phyloP scores from a whole-genome alignment of 2,888 invertebrate species.

The Hedya salicella region DNA sequence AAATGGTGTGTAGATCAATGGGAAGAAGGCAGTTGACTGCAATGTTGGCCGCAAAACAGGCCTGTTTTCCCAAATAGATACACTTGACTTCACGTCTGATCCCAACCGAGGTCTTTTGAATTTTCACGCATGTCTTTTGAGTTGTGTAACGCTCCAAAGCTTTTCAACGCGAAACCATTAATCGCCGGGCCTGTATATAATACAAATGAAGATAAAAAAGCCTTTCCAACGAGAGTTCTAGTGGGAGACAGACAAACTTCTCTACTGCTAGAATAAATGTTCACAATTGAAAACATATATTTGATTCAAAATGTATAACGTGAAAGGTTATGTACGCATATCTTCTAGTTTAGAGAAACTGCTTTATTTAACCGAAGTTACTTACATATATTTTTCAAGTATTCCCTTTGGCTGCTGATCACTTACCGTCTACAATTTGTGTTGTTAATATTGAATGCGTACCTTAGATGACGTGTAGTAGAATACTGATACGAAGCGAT shows the following conservation, averaged over 20 bases:
- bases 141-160: neutral
- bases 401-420: neutral
- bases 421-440: constrained; percentile 12
- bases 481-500: neutral
- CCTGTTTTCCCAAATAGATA: no score
- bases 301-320: neutral
- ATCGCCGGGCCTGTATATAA: no score
- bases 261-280: no score
- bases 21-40: no score
- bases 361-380: constrained; percentile 6
- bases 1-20: no score
- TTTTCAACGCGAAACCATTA: neutral
- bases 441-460: constrained; percentile 13
- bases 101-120: no score
- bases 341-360: neutral
- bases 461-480: neutral
- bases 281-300: neutral
- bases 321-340: neutral
- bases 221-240: no score
- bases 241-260: no score
- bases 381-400: constrained; percentile 8
- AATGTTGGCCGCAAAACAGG: no score
- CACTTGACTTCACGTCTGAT: no score
- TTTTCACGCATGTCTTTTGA: constrained; percentile 2
- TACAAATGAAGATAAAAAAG: no score